Conservation (phyloP, 2,797 vertebrate species). For the Acanthurus lineatus region DNA sequence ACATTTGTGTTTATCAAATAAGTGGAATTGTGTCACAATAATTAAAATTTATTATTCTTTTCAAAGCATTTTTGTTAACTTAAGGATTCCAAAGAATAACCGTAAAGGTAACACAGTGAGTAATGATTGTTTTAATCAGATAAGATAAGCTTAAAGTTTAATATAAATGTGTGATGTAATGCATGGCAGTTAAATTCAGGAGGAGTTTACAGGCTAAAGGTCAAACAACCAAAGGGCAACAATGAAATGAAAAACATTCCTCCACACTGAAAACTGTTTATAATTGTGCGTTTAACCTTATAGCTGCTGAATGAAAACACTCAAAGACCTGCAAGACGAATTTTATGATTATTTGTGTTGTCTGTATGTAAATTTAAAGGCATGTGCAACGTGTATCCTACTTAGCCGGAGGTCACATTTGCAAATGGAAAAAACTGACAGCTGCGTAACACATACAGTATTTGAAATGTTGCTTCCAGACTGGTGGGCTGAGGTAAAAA, state of each 20-base stretch:
- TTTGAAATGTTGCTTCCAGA: not conserved
- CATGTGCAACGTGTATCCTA: not conserved
- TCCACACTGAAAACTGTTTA: constrained; percentile 8
- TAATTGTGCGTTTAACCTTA: not conserved
- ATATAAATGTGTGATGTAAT: no score
- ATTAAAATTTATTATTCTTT: no score
- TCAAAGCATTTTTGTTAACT: no score
- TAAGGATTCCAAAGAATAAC: no score
- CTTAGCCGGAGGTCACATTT: not conserved
- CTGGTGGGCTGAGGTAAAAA: not conserved
- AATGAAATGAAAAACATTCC: constrained; percentile 9
- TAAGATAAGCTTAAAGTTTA: no score
- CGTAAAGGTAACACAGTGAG: no score
- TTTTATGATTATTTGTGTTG: not conserved
- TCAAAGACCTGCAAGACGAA: not conserved
- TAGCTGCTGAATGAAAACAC: not conserved
- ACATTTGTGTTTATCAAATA: no score
- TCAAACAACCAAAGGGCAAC: constrained; percentile 9
- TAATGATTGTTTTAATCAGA: no score
- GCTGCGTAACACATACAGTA: not conserved
- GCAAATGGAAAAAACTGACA: not conserved
- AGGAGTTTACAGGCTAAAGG: constrained; percentile 5
- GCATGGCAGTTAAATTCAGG: no score
- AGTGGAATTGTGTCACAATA: no score
- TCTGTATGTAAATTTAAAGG: constrained; percentile 11